Evolutionary conservation across 2,797 vertebrate species (phyloP), one percentile per base, ranked within the genome.

Genomic region (Aselliscus stoliczkanus): DNA sequence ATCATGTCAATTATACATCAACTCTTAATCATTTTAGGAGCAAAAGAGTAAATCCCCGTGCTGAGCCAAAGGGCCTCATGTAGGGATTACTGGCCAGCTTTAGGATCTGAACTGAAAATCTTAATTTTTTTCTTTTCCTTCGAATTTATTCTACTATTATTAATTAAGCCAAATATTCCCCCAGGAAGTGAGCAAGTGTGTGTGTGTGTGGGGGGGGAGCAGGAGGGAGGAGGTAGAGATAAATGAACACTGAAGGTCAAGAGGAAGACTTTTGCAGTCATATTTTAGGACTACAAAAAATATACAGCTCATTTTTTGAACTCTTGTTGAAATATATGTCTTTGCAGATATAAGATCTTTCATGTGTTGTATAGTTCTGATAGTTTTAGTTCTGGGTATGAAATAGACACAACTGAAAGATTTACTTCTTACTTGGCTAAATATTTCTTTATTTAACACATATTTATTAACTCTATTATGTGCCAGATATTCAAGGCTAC

Each of bases 141-240:
- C 65, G 14, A 65, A 95, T 65, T 75, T 96, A 97, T 54, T 93
- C 85, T 91, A 70, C 67, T 65, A 29, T 54, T 93, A 83, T 70
- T 96, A 96, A 90, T 97, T 92, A 96, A 96, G 80, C 75, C 87
- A 82, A 79, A 79, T 84, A 92, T 81, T 94, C 90, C 93, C 84
- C 50, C 18, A 83, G 82, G 95, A 91, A 69, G 80, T 47, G 47
- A 85, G n/a, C 1, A 2, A 44, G 29, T 65, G 20, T 2, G 3
- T 70, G 54, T 25, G 44, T 58, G 75, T 52, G 60, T 77, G 65
- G 15, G 69, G 15, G 39, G 69, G 37, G 14, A n/a, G n/a, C n/a
- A n/a, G n/a, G n/a, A n/a, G n/a, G 65, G 15, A 73, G 15, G 39
- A 69, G 37, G 14, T 21, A 18, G 85, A 58, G 27, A 34, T n/a